These are phyloP conservation scores for Centrocercus urophasianus DNA, from an alignment of 2,113 vertebrate species.

Conservation along the genomic window DNA sequence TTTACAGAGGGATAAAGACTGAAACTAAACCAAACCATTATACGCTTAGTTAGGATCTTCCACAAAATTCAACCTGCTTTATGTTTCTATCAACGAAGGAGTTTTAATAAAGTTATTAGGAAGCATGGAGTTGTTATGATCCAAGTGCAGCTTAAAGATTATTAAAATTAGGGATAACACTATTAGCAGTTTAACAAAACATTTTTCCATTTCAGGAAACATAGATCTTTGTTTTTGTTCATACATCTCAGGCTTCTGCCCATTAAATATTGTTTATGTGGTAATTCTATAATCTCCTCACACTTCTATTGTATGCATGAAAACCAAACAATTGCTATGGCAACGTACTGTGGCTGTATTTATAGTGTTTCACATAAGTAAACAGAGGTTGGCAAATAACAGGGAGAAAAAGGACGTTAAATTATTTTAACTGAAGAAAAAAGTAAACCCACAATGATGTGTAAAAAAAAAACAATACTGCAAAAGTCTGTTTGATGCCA, in stretches of 20 bases:
- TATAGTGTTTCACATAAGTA: background rate
- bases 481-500: background rate
- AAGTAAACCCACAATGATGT: background rate
- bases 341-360: background rate
- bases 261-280: background rate
- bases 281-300: background rate
- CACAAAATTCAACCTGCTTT: background rate
- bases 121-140: background rate
- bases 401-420: background rate
- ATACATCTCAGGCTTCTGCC: background rate
- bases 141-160: background rate
- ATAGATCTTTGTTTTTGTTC: background rate
- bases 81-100: background rate
- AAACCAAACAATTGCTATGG: conserved; percentile 40
- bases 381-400: conserved; percentile 31
- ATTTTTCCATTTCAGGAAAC: background rate
- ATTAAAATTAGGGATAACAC: background rate
- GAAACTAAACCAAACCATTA: background rate
- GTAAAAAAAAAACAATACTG: background rate
- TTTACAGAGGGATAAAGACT: background rate
- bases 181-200: background rate
- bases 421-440: conserved; percentile 4
- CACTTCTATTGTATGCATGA: background rate
- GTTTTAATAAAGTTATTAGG: background rate
- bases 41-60: background rate